A percentile compares a stretch with the other conserved stretches of the same genome.
Conservation (phyloP, 1,140 invertebrate species). For the Venustaconcha ellipsiformis region DNA sequence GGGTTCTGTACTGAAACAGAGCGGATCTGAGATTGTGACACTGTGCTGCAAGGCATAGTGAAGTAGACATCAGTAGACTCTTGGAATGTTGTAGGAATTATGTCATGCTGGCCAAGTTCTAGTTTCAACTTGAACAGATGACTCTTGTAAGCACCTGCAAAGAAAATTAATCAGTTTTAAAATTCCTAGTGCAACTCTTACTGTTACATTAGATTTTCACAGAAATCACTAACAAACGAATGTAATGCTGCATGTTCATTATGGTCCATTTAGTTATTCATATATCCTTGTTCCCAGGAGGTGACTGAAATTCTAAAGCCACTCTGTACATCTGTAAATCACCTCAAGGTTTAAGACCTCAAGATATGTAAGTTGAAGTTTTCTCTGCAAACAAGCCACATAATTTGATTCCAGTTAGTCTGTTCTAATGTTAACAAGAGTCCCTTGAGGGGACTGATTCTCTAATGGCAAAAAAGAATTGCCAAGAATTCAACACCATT, state of each 20-base stretch:
- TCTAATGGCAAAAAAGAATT: too few relatives aligned
- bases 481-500: too few relatives aligned
- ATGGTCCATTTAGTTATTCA: neutral
- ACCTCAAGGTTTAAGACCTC: neutral
- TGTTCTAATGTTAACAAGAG: too few relatives aligned
- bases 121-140: slow-evolving; percentile 94
- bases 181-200: too few relatives aligned
- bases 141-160: slow-evolving; percentile 93
- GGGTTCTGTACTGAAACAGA: slow-evolving; percentile 93
- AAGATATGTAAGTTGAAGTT: too few relatives aligned
- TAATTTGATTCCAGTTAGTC: too few relatives aligned
- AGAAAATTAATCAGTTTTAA: slow-evolving; percentile 33
- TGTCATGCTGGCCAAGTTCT: slow-evolving; percentile 95
- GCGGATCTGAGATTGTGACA: slow-evolving; percentile 95
- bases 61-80: slow-evolving; percentile 94
- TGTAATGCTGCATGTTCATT: neutral
- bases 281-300: neutral
- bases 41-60: slow-evolving; percentile 98
- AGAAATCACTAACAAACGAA: neutral
- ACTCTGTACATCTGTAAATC: neutral
- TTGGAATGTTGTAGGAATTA: slow-evolving; percentile 93
- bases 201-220: neutral
- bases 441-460: too few relatives aligned
- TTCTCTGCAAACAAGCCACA: too few relatives aligned
- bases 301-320: neutral